These are phyloP conservation scores for Andrena bicolor DNA, from an alignment of 2,888 invertebrate genomes.

Conservation along the genomic window DNA sequence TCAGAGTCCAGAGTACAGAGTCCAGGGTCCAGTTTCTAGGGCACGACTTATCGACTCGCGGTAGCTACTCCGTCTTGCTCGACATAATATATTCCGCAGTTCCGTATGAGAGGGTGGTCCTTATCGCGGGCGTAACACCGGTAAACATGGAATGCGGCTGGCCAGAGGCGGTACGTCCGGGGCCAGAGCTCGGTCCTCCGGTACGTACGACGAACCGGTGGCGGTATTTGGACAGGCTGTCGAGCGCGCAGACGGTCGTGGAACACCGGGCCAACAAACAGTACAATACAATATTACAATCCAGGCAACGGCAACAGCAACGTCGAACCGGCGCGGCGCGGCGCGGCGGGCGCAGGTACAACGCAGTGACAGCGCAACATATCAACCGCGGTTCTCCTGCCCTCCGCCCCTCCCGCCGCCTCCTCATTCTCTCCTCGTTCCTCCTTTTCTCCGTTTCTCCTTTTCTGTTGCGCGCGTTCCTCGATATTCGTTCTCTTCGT, in stretches of 20 bases:
- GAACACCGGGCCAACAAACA: constrained; percentile 78
- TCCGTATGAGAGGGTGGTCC: constrained; percentile 55
- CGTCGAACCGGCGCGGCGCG: constrained; percentile 52
- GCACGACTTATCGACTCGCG: constrained; percentile 33
- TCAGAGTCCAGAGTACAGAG: not conserved
- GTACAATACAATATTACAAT: constrained; percentile 82
- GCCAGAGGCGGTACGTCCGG: constrained; percentile 42
- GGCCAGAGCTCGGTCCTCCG: not conserved
- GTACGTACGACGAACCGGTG: constrained; percentile 72
- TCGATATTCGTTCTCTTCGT: constrained; percentile 54
- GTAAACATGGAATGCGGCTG: constrained; percentile 73
- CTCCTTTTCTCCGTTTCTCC: constrained; percentile 45
- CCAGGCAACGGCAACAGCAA: constrained; percentile 74
- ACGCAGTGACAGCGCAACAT: constrained; percentile 80
- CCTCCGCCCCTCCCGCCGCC: constrained; percentile 40
- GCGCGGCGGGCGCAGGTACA: constrained; percentile 74
- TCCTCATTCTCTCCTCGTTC: constrained; percentile 21
- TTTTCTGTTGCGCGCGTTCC: constrained; percentile 31
- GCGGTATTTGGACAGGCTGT: constrained; percentile 82
- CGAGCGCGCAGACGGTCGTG: constrained; percentile 73
- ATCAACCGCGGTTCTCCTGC: constrained; percentile 73
- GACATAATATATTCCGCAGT: constrained; percentile 49
- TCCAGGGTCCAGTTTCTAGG: constrained; percentile 12
- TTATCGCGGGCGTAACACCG: constrained; percentile 73
- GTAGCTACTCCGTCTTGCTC: constrained; percentile 17